phyloP scores from a whole-genome alignment of 2,113 vertebrate species.

The Aramus guarauna region DNA sequence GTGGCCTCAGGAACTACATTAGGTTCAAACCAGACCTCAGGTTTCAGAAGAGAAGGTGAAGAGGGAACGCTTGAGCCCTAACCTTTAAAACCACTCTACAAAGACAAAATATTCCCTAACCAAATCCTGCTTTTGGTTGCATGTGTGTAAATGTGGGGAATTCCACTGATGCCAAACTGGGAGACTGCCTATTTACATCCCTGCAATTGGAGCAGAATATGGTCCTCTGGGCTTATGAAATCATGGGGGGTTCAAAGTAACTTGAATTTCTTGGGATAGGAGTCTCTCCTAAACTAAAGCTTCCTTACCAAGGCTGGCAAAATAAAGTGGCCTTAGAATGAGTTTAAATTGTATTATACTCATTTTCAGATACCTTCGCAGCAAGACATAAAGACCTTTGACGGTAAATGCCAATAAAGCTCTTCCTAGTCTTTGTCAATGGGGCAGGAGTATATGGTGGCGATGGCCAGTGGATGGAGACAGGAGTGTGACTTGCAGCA shows the following conservation, averaged over 20 bases:
- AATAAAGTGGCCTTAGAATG: neutral
- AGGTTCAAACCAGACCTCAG: neutral
- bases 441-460: neutral
- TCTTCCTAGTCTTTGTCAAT: neutral
- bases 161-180: neutral
- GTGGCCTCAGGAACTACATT: neutral
- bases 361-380: neutral
- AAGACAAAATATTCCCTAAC: neutral
- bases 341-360: neutral
- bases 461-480: neutral
- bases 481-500: neutral
- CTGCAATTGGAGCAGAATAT: neutral
- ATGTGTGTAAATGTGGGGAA: accelerated
- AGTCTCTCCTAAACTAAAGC: neutral
- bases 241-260: neutral
- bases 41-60: neutral
- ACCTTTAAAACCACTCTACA: neutral
- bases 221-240: neutral
- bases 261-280: neutral
- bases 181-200: neutral
- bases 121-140: neutral
- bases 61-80: neutral
- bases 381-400: neutral
- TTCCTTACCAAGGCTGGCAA: neutral
- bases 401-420: neutral